Evolutionary conservation across 2,888 invertebrate species (phyloP), one percentile per base, ranked within the genome.

Genomic region (Sipunculus nudus): DNA sequence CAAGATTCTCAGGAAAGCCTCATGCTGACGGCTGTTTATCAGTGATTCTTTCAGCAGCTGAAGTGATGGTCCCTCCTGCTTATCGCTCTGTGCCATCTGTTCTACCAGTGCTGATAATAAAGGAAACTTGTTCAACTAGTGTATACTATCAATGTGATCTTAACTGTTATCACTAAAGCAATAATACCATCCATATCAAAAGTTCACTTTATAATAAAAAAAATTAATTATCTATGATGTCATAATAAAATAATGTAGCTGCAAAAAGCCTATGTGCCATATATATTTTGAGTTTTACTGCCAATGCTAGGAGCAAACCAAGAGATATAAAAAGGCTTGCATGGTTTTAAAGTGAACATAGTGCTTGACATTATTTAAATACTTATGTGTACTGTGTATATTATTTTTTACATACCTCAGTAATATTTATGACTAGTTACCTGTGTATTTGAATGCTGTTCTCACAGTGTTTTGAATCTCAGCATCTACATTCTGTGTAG

Each of bases 1-100:
- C 25, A 83, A 78, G 21, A 83, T 75, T 41, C 78, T 66, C 3
- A 84, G 75, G 68, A 80, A 84, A 16, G 80, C 74, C 63, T 83
- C 81, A 63, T 82, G 78, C 62, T 84, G 84, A 47, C 83, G 65
- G 3, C 75, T 73, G 68, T 84, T 84, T 59, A 84, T 83, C 29
- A 82, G 72, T 6, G 83, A 72, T 57, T 84, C 78, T 58, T 80
- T 82, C 46, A 83, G 65, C 23, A 81, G 70, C 58, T 77, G 74
- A 26, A 76, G 58, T 21, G 79, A 76, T 1, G 72, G 74, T 4
- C 77, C 78, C 47, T 77, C 78, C 29, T 61, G 32, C 2, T 49
- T 23, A 16, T 53, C 57, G 23, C 48, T 25, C 26, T 26, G 3
- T 19, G 38, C 19, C 39, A 63, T 61, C 53, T 46, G 29, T 49